Conservation (phyloP, 2,888 invertebrate genomes). For the Chamaedrilus cognettii region DNA sequence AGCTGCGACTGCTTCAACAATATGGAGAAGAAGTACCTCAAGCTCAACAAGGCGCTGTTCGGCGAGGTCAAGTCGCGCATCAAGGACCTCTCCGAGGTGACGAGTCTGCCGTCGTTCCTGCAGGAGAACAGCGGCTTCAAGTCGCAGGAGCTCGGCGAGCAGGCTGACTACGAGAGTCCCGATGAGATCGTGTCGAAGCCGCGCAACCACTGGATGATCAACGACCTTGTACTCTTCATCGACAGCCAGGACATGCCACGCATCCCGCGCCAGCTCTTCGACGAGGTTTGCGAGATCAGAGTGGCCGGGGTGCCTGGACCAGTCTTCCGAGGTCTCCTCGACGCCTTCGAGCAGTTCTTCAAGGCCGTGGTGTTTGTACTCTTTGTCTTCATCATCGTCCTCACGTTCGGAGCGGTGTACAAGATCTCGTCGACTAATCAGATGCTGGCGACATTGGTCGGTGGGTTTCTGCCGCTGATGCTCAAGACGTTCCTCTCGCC, state of each 20-base stretch:
- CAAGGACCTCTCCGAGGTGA: conserved; percentile 40
- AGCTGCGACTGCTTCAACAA: conserved; percentile 57
- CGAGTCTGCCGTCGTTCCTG: conserved; percentile 35
- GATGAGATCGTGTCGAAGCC: conserved; percentile 32
- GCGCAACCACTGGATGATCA: conserved; percentile 48
- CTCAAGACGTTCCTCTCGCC: conserved; percentile 49
- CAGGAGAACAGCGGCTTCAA: conserved; percentile 49
- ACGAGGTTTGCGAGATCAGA: conserved; percentile 51
- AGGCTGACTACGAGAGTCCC: conserved; percentile 37
- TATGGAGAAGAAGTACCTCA: conserved; percentile 55
- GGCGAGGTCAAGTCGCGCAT: conserved; percentile 53
- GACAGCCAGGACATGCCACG: conserved; percentile 57
- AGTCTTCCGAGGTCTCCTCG: conserved; percentile 51
- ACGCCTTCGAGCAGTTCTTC: conserved; percentile 55
- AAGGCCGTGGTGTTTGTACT: conserved; percentile 53
- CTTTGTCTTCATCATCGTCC: conserved; percentile 57
- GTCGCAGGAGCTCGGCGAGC: conserved; percentile 37
- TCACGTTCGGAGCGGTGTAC: conserved; percentile 55
- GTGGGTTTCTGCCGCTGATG: conserved; percentile 40
- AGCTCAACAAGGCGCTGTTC: conserved; percentile 53
- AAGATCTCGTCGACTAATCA: conserved; percentile 57
- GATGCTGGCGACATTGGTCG: conserved; percentile 55
- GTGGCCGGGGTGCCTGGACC: conserved; percentile 57
- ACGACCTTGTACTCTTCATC: conserved; percentile 53
- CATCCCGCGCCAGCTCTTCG: conserved; percentile 53